Evolutionary conservation across 2,797 vertebrate genomes (phyloP).

Genomic region (Halcyon chelicuti): DNA sequence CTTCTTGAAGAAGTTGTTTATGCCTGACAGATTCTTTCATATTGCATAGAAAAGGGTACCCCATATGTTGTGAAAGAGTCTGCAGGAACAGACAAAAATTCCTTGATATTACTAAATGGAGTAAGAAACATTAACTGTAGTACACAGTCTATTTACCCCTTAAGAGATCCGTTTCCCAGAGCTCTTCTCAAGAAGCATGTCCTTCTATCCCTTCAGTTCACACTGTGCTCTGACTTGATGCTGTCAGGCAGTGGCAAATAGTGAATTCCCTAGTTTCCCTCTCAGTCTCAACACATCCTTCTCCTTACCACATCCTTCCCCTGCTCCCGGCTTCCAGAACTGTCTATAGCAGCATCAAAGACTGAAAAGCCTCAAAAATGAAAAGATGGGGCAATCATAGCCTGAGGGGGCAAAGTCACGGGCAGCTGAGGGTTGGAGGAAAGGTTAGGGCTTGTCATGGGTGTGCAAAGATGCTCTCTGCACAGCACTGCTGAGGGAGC

Average conservation of each 20-base stretch:
- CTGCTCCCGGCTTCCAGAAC: background rate
- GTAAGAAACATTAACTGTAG: background rate
- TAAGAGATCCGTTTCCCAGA: background rate
- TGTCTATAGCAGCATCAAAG: background rate
- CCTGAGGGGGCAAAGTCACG: slow-evolving; percentile 4
- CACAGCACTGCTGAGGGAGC: background rate
- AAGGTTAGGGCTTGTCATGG: slow-evolving; percentile 1
- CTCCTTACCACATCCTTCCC: background rate
- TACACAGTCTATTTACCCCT: background rate
- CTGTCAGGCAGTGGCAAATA: background rate
- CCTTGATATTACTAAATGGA: background rate
- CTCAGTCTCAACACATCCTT: background rate
- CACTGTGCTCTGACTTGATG: background rate
- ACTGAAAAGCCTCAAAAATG: background rate
- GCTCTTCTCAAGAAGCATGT: background rate
- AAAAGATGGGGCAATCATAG: slow-evolving; percentile 4
- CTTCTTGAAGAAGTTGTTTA: background rate
- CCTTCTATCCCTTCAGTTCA: background rate
- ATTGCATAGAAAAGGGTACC: background rate
- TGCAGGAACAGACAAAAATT: background rate
- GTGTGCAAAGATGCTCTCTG: background rate
- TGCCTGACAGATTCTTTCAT: background rate
- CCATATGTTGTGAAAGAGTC: background rate
- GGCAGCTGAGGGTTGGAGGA: background rate
- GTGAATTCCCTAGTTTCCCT: background rate